phyloP scores from a whole-genome alignment of 2,113 vertebrate genomes.

The Barbus barbus region DNA sequence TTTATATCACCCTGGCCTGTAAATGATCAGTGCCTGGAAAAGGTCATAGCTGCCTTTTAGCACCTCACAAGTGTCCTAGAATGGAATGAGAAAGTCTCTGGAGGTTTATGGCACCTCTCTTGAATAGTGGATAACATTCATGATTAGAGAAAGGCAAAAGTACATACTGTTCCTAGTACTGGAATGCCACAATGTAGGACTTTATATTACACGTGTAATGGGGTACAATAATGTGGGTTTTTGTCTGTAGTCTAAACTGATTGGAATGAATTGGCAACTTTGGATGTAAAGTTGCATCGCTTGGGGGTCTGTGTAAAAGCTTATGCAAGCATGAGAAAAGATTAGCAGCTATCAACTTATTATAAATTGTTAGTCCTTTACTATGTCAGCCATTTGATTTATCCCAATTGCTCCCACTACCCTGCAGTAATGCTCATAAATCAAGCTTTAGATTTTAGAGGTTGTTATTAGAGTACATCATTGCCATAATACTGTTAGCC shows the following conservation, averaged over 20 bases:
- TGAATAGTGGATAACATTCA: constrained; percentile 41
- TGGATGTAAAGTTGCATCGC: not conserved
- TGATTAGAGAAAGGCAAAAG: not conserved
- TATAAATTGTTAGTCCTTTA: not conserved
- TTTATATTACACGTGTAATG: constrained; percentile 1
- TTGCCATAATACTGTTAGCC: no score
- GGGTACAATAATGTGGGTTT: not conserved
- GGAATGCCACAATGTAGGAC: not conserved
- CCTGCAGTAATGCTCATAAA: not conserved
- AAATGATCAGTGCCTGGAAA: constrained; percentile 64
- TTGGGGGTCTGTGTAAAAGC: not conserved
- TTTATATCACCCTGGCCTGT: constrained; percentile 51
- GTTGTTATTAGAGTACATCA: not conserved
- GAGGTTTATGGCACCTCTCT: constrained; percentile 26
- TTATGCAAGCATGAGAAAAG: not conserved
- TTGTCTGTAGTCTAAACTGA: not conserved
- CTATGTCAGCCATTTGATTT: not conserved
- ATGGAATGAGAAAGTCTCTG: constrained; percentile 56
- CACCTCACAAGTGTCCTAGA: constrained; percentile 61
- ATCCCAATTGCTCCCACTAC: not conserved
- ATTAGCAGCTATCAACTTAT: not conserved
- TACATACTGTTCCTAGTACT: not conserved
- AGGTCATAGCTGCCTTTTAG: constrained; percentile 64
- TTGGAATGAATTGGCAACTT: not conserved
- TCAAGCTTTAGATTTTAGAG: not conserved